Evolutionary conservation across 2,888 invertebrate genomes (phyloP), one percentile per base, ranked within the genome.

Genomic region (Temnothorax unifasciatus): DNA sequence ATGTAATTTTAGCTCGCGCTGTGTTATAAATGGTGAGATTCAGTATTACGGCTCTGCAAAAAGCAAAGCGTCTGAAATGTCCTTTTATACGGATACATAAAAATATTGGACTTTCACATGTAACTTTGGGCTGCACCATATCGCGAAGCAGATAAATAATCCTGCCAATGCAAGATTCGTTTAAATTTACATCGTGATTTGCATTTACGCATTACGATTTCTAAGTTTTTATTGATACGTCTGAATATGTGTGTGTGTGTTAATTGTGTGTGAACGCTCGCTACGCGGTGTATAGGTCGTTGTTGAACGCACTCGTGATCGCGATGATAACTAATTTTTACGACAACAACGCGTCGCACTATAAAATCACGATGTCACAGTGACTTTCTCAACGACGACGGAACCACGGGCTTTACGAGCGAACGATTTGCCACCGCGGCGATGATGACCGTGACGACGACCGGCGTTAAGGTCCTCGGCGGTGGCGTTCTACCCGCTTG

Each of bases 401-500:
- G 47, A 38, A 61, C 21, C 34, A 18, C 15, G 59, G 54, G 34
- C 41, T 82, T 77, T 76, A 82, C 63, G 77, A 82, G 75, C 50
- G 61, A 61, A 63, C 81, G 63, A 74, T 73, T 81, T 73, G 79
- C 74, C 75, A 73, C 74, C 59, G 74, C 54, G 50, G 57, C 79
- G 79, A 85, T 87, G 83, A 84, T 83, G 88, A 88, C 85, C 85
- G 57, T 81, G 73, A 86, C 71, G 90, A 90, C 76, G 85, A 63
- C 69, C 66, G 79, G 50, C 34, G 76, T 71, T 47, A 52, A 79
- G 38, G 38, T 81, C 68, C 79, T 77, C 81, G 15, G 15, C 84
- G 76, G 61, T 77, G 34, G 73, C 69, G 81, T 66, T 83, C 75
- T 50, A 64, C n/a, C 74, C 79, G 74, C 75, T 89, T 83, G 85